Evolutionary conservation across 2,113 vertebrate species (phyloP).

Genomic region (Vulpes vulpes): DNA sequence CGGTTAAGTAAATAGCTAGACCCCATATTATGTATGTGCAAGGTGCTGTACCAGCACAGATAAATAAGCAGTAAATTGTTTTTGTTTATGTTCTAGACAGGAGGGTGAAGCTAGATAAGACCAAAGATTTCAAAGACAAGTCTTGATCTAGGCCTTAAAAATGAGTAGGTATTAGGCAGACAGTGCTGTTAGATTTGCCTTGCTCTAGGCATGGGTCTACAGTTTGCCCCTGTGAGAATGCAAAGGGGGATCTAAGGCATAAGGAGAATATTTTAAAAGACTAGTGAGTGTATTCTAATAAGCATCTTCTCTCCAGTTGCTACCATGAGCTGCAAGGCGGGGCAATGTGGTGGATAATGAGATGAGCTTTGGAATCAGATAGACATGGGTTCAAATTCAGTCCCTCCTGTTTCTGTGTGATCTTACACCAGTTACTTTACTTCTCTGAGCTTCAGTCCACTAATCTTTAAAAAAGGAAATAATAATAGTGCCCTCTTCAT

Average conservation of each 20-base stretch:
- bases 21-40: not conserved
- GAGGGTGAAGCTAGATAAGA: not conserved
- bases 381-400: not conserved
- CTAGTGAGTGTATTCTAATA: not conserved
- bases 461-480: not conserved
- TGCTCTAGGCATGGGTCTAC: not conserved
- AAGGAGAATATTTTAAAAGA: constrained; percentile 21
- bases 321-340: not conserved
- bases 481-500: not conserved
- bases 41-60: not conserved
- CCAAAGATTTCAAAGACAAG: not conserved
- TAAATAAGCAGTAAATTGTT: constrained; percentile 30
- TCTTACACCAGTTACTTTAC: not conserved
- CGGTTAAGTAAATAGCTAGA: not conserved
- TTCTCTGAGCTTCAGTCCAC: not conserved
- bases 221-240: not conserved
- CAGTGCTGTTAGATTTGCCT: not conserved
- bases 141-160: not conserved
- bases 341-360: not conserved
- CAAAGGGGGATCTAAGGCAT: not conserved
- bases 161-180: not conserved
- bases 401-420: not conserved
- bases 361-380: not conserved
- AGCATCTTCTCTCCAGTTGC: not conserved
- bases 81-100: not conserved